phyloP scores from a whole-genome alignment of 1,140 invertebrate species.

The Nilaparvata lugens region DNA sequence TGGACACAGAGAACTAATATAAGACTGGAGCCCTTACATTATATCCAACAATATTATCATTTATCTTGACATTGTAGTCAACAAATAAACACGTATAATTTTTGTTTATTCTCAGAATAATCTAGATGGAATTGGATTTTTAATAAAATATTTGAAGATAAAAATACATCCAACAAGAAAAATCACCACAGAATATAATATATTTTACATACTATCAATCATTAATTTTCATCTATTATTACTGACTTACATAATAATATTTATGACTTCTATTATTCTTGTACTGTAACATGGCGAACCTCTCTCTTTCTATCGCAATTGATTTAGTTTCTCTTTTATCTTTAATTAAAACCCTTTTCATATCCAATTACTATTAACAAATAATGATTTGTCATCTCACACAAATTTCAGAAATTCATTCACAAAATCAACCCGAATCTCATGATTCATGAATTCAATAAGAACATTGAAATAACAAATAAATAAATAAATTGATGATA shows the following conservation, averaged over 20 bases:
- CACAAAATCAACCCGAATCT: background rate
- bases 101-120: slow-evolving; percentile 5
- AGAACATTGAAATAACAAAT: background rate
- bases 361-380: background rate
- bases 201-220: slow-evolving; percentile 15
- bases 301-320: slow-evolving; percentile 17
- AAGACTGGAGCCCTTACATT: no score
- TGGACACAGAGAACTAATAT: no score
- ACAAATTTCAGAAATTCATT: slow-evolving; percentile 3
- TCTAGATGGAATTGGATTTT: slow-evolving; percentile 12
- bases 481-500: background rate
- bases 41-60: background rate
- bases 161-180: slow-evolving; percentile 29
- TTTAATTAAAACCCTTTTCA: background rate
- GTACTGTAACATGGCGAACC: slow-evolving; percentile 22
- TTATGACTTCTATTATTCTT: slow-evolving; percentile 20
- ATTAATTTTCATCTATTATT: slow-evolving; percentile 16
- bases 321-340: slow-evolving; percentile 7
- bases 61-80: background rate
- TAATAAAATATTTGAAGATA: slow-evolving; percentile 26
- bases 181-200: slow-evolving; percentile 26
- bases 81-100: background rate
- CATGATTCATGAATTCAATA: background rate
- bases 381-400: background rate
- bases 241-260: slow-evolving; percentile 24